A percentile compares a stretch with the other conserved stretches of the same genome.
Evolutionary conservation across 2,797 vertebrate genomes (phyloP).

Genomic region (Phataginus tetradactyla): DNA sequence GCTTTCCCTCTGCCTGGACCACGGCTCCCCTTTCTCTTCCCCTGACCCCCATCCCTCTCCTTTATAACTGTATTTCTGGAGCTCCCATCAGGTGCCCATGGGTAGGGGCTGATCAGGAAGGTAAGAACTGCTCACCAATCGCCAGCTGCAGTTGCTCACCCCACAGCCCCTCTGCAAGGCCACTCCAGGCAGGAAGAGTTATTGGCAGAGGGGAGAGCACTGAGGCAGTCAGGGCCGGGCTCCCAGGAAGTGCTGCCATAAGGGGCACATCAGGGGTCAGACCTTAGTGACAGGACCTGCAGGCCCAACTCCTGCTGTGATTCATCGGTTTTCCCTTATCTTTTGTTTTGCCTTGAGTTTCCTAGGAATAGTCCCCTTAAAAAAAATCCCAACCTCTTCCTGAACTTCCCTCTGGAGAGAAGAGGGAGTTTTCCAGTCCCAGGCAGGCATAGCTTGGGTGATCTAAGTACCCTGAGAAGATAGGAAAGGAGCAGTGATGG

Average conservation of each 20-base stretch:
- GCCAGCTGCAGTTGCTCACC: background rate
- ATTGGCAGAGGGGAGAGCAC: background rate
- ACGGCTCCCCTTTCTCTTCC: rapidly evolving
- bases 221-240: background rate
- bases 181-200: background rate
- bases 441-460: background rate
- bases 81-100: background rate
- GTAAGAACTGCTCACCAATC: background rate
- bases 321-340: slow-evolving; percentile 53
- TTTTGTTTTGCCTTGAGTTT: slow-evolving; percentile 44
- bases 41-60: background rate
- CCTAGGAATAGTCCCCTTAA: slow-evolving; percentile 59
- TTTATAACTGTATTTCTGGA: background rate
- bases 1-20: background rate
- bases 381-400: slow-evolving; percentile 66
- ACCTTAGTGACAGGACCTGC: background rate
- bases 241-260: background rate
- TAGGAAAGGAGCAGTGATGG: background rate
- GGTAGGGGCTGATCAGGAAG: background rate
- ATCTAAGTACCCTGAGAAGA: background rate
- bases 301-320: background rate
- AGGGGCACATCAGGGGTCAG: background rate
- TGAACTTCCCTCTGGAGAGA: slow-evolving; percentile 52
- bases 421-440: slow-evolving; percentile 70
- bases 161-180: background rate